Base-by-base conservation (phyloP, 2,797 vertebrate genomes). In the Coranthus polyacanthus region DNA sequence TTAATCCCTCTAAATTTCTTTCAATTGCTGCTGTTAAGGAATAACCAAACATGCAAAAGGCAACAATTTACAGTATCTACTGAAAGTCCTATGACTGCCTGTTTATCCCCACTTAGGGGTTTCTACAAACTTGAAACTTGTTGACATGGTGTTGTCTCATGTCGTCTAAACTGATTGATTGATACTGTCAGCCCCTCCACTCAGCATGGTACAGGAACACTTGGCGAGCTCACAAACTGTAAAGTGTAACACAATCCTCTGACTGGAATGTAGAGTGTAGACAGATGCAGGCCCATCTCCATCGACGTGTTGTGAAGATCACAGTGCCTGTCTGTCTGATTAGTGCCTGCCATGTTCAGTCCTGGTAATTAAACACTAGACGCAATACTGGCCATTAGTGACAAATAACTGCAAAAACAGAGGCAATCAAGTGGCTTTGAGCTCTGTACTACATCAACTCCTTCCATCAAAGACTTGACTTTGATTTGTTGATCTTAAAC, bases 181-280 rank as follows among this genome's bases (percentile, higher is more conserved):
- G 53, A 76, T 73, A 39, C 64, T 75, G 78, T 79, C 81, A 71
- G 68, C 39, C 54, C 15, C 41, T 80, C 63, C 39, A 21, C 79
- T 79, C 75, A 44, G 57, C 13, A 45, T 68, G 61, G 32, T 51
- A 6, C 55, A 63, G 63, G 44, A 71, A 39, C 68, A 43, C 78
- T 81, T 63, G 66, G 72, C 78, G 0, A 49, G 61, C 71, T 68
- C 51, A 29, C 74, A 49, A 34, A 49, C 73, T 69, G 59, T 60
- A 64, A 65, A 53, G 39, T 68, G 81, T 75, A 84, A 91, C 50
- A 36, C 51, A 64, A 79, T 81, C 81, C 53, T 65, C 65, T 47
- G 55, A 83, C 66, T 84, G 82, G 63, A 86, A 72, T 43, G 62
- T 41, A 52, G 39, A 57, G 81, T 78, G 80, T 64, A 84, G 83